Conservation (phyloP, 2,888 invertebrate species). For the Nomada goodeniana region DNA sequence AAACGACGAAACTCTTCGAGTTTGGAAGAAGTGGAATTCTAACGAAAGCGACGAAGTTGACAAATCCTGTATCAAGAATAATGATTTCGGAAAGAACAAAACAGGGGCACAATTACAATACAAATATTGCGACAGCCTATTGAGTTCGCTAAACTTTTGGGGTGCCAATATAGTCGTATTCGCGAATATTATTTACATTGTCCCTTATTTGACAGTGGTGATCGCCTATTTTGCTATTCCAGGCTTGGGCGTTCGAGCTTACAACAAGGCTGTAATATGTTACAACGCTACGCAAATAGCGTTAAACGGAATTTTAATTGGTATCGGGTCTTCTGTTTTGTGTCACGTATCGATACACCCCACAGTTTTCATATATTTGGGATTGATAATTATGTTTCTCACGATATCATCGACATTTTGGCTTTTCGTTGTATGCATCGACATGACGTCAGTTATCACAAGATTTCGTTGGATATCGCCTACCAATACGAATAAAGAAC, state of each 20-base stretch:
- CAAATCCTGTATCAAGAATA: too few relatives aligned
- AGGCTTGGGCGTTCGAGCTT: conserved; percentile 71
- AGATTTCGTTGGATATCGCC: conserved; percentile 75
- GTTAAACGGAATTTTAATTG: conserved; percentile 68
- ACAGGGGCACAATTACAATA: neutral
- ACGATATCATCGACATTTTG: conserved; percentile 74
- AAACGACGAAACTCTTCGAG: neutral
- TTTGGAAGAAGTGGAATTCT: neutral
- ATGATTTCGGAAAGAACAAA: neutral
- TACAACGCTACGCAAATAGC: conserved; percentile 73
- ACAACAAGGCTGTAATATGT: conserved; percentile 73
- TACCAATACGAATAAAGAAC: conserved; percentile 17
- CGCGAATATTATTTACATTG: conserved; percentile 76
- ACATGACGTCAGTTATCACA: conserved; percentile 78
- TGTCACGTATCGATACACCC: conserved; percentile 67
- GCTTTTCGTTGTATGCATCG: conserved; percentile 78
- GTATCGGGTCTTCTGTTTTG: conserved; percentile 68
- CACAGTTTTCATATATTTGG: conserved; percentile 61
- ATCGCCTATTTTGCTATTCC: conserved; percentile 68
- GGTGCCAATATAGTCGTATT: conserved; percentile 75
- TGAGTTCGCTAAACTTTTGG: conserved; percentile 73
- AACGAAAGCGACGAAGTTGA: neutral
- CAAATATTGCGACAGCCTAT: conserved; percentile 71
- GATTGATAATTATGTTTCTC: conserved; percentile 73
- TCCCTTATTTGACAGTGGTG: conserved; percentile 73